phyloP scores from a whole-genome alignment of 2,797 vertebrate genomes.

The Sebastes itinus region DNA sequence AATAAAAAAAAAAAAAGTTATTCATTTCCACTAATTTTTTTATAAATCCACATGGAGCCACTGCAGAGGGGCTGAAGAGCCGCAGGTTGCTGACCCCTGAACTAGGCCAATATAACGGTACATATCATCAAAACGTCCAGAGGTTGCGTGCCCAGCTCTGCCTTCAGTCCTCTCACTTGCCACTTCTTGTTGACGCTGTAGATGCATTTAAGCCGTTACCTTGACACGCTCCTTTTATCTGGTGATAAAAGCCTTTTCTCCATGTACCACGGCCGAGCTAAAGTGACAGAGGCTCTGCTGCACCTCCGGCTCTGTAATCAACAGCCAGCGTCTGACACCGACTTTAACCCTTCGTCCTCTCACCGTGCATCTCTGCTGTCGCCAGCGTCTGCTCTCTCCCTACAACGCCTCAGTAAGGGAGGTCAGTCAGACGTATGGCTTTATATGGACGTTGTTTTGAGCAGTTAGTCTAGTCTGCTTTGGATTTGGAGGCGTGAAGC shows the following conservation, averaged over 20 bases:
- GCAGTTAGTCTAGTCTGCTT: not conserved
- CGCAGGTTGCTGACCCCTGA: too few species aligned
- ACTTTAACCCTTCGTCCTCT: slow-evolving; percentile 42
- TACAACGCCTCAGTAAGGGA: slow-evolving; percentile 7
- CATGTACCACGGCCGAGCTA: slow-evolving; percentile 20
- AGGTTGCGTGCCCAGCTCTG: not conserved
- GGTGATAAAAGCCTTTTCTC: slow-evolving; percentile 59
- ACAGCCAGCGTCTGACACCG: slow-evolving; percentile 36
- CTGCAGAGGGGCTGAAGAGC: too few species aligned
- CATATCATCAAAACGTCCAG: not conserved
- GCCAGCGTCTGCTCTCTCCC: slow-evolving; percentile 1
- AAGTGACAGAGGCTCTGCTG: slow-evolving; percentile 48
- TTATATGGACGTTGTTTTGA: not conserved
- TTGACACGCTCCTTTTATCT: slow-evolving; percentile 47
- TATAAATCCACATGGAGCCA: too few species aligned
- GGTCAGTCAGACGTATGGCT: slow-evolving; percentile 4
- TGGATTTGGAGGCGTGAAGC: not conserved
- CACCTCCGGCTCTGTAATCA: slow-evolving; percentile 50
- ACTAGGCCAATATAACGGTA: too few species aligned
- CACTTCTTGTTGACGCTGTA: slow-evolving; percentile 22
- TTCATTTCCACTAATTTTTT: too few species aligned
- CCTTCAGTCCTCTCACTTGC: not conserved
- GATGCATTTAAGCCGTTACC: slow-evolving; percentile 41
- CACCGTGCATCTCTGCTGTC: slow-evolving; percentile 21
- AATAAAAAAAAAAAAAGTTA: too few species aligned